Evolutionary conservation across 2,797 vertebrate genomes (phyloP), one percentile per base, ranked within the genome.

Genomic region (Hippoglossus hippoglossus): DNA sequence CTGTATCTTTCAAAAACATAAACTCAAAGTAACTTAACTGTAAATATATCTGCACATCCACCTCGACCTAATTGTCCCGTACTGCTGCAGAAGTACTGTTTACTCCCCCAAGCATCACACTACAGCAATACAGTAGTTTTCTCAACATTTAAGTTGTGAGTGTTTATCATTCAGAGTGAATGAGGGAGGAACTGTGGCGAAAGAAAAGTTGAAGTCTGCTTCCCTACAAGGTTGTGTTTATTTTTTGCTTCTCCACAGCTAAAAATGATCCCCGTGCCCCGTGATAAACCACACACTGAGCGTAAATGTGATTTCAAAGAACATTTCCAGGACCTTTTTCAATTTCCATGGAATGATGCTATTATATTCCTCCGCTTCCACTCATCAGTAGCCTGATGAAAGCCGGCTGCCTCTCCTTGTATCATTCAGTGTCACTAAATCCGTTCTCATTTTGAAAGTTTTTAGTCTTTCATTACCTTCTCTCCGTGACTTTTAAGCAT

Each of bases 351-450:
- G 74, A 85, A 86, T 80, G 67, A 81, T 75, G 69, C 63, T 85
- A 82, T 85, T 85, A 75, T 80, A 54, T 77, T 79, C 73, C 54
- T 63, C 21, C 15, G 24, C 77, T 71, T 76, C 75, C 51, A 46
- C 72, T 89, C 74, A 83, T 84, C 75, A 89, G 71, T 41, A 68
- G 71, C 47, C 50, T 73, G 67, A 78, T 84, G 73, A 77, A 90
- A 86, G 71, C 63, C 6, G 3, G 25, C 74, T 79, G 79, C 69
- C 71, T 88, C 63, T 68, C 39, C 75, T 68, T 79, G 75, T 84
- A 72, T 84, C 53, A 11, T 74, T 90, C 78, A 85, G 67, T 80
- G 85, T 86, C 70, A 82, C 77, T 28, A 87, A 89, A 85, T 89
- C 84, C 73, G 51, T 69, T 73, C 50, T 82, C 83, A 82, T 75